Percentiles rank a stretch among this genome's conserved stretches.
phyloP scores from a whole-genome alignment of 2,888 invertebrate species.

The Drosophila gaucha region DNA sequence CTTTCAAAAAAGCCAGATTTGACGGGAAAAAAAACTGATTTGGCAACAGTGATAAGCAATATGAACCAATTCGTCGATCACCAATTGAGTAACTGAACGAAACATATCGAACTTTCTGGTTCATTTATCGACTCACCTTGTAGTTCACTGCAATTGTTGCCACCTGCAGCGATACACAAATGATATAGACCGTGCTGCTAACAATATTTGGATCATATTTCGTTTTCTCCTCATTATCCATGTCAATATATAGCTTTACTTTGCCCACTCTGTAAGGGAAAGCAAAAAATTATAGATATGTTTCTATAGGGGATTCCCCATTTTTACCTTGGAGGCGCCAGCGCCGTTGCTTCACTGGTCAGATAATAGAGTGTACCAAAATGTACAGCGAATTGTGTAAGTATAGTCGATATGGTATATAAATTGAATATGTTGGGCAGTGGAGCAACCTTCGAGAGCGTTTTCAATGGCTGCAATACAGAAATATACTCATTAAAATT shows the following conservation, averaged over 20 bases:
- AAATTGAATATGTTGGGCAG: constrained; percentile 99
- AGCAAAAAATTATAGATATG: neutral
- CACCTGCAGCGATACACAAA: constrained; percentile 98
- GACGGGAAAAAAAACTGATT: too few relatives aligned
- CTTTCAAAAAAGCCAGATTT: too few relatives aligned
- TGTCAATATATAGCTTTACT: constrained; percentile 87
- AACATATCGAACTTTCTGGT: too few relatives aligned
- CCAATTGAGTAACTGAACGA: neutral
- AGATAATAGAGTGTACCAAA: constrained; percentile 95
- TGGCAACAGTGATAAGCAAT: too few relatives aligned
- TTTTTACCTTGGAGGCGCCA: constrained; percentile 89
- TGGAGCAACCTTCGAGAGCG: constrained; percentile 96
- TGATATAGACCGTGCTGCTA: constrained; percentile 99
- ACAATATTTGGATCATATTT: constrained; percentile 96
- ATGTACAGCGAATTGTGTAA: constrained; percentile 97
- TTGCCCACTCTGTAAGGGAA: constrained; percentile 86
- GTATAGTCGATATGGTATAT: constrained; percentile 97
- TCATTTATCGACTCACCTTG: constrained; percentile 88
- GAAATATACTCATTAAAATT: neutral
- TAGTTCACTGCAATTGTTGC: constrained; percentile 99
- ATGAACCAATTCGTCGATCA: too few relatives aligned
- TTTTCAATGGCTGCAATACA: constrained; percentile 92
- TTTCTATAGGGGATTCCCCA: neutral
- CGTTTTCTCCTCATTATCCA: constrained; percentile 89
- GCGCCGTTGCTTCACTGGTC: constrained; percentile 91